Conservation (phyloP, 2,797 vertebrate species). For the Spinibarbus caldwelli region DNA sequence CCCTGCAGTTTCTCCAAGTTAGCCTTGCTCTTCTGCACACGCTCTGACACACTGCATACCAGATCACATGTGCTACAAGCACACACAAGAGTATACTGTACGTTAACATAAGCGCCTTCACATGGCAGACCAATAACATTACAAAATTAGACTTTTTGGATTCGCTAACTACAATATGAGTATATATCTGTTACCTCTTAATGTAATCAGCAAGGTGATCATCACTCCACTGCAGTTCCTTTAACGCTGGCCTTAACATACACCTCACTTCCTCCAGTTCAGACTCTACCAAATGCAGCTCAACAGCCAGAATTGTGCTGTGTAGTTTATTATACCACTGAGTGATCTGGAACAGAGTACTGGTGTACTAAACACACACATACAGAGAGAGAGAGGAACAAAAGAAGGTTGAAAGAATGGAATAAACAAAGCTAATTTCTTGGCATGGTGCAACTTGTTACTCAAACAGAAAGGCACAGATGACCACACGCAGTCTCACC, state of each 20-base stretch:
- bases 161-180: neutral
- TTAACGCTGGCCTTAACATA: slow-evolving; percentile 72
- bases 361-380: slow-evolving; percentile 66
- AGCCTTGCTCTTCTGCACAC: slow-evolving; percentile 77
- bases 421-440: slow-evolving; percentile 1
- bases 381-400: slow-evolving; percentile 25
- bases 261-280: slow-evolving; percentile 70
- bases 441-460: neutral
- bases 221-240: slow-evolving; percentile 75
- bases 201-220: slow-evolving; percentile 78
- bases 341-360: slow-evolving; percentile 74
- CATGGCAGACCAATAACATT: neutral
- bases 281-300: slow-evolving; percentile 69
- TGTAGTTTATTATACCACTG: slow-evolving; percentile 79
- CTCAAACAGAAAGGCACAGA: slow-evolving; percentile 10
- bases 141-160: neutral
- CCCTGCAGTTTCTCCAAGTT: slow-evolving; percentile 75
- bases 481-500: slow-evolving; percentile 64
- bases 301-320: slow-evolving; percentile 76
- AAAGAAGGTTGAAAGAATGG: neutral
- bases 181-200: slow-evolving; percentile 58
- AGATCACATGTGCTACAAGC: slow-evolving; percentile 46
- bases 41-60: slow-evolving; percentile 69
- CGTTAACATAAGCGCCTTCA: neutral
- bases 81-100: slow-evolving; percentile 2